A percentile compares a stretch with the other conserved stretches of the same genome.
Evolutionary conservation across 35 echinoderm and acorn worm genomes (phyloP).

Genomic region (Nesometra sesokonis): DNA sequence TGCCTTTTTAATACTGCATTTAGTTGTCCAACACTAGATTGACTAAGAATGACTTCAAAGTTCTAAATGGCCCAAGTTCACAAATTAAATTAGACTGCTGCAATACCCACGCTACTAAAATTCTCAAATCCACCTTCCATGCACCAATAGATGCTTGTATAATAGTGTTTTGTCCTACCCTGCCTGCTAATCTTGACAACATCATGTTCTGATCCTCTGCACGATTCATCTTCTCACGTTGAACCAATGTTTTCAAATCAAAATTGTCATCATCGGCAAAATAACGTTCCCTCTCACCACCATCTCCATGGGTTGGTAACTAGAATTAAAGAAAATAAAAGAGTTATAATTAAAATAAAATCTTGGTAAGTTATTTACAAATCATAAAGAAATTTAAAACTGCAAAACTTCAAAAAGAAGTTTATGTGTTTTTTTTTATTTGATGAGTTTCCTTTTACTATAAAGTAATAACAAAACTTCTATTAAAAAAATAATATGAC

Average conservation of each 20-base stretch:
- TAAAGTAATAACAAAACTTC: no score
- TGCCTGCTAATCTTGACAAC: constrained; percentile 61
- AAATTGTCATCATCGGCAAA: constrained; percentile 94
- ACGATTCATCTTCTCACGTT: constrained; percentile 72
- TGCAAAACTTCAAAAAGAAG: no score
- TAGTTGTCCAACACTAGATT: no score
- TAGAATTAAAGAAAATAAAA: neutral
- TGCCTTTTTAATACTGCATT: no score
- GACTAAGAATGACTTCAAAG: no score
- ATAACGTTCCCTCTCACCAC: constrained; percentile 73
- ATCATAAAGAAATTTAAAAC: no score
- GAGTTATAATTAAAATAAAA: neutral
- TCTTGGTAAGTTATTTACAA: no score
- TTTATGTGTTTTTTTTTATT: no score
- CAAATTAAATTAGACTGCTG: no score
- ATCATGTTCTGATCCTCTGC: constrained; percentile 75
- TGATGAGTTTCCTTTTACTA: no score
- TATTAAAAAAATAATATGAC: no score
- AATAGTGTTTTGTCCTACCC: constrained; percentile 31
- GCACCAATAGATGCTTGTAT: neutral
- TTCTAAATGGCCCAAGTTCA: no score
- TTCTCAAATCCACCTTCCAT: neutral
- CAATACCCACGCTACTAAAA: neutral
- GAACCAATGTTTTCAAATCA: constrained; percentile 78
- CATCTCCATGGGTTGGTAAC: constrained; percentile 71